Evolutionary conservation across 2,113 vertebrate genomes (phyloP).

Genomic region (Apaloderma vittatum): DNA sequence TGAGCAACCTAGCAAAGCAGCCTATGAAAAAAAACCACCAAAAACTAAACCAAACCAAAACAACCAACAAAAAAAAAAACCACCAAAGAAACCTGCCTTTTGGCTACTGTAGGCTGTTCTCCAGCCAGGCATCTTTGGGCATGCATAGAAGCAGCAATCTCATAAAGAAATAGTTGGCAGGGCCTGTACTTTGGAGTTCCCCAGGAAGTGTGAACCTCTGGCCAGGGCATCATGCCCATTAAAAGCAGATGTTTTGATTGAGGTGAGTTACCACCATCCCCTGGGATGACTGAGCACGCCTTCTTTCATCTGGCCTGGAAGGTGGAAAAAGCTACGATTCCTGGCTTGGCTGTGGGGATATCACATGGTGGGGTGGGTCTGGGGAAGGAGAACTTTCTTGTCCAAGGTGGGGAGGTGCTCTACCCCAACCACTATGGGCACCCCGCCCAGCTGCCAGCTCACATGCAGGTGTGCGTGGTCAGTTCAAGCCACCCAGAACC

Average conservation of each 20-base stretch:
- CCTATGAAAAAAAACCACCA: background rate
- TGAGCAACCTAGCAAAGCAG: background rate
- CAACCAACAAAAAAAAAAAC: background rate
- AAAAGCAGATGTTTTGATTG: background rate
- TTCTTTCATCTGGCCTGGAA: background rate
- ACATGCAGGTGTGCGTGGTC: accelerated
- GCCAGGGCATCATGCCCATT: background rate
- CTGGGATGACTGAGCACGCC: background rate
- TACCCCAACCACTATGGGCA: too few species aligned
- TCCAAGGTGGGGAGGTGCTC: background rate
- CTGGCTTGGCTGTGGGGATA: background rate
- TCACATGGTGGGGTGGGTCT: background rate
- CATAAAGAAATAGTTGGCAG: background rate
- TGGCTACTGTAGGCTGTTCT: background rate
- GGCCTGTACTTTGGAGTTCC: background rate
- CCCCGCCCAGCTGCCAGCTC: background rate
- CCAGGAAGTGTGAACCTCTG: background rate
- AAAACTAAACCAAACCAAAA: background rate
- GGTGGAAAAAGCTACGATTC: background rate
- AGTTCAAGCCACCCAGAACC: background rate
- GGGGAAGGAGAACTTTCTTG: background rate
- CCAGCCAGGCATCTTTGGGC: background rate
- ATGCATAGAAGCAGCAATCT: background rate
- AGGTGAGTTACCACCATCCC: background rate
- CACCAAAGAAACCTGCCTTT: background rate